A percentile compares a stretch with the other conserved stretches of the same genome.
Conservation (phyloP, 1,140 invertebrate genomes). For the Panagrolaimus sp. region DNA sequence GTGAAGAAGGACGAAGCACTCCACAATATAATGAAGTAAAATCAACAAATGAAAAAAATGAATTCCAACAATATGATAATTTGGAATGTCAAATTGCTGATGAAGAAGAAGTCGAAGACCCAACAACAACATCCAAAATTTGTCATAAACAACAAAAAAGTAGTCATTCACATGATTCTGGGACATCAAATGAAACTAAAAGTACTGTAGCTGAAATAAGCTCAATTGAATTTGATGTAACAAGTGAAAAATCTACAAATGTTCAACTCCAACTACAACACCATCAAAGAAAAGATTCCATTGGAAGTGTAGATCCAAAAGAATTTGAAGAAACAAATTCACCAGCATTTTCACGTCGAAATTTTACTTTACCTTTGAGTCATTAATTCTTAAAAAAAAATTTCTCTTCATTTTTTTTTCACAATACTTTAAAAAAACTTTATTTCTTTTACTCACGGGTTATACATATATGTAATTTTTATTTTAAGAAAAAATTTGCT, state of each 20-base stretch:
- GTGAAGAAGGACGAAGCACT: conserved; percentile 1
- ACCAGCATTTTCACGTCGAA: conserved; percentile 6
- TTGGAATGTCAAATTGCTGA: neutral
- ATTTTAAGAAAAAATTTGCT: no score
- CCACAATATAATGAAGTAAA: neutral
- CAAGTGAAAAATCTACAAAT: neutral
- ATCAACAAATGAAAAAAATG: neutral
- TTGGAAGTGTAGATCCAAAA: neutral
- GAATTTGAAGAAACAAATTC: conserved; percentile 11
- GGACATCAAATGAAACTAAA: neutral
- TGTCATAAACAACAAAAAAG: neutral
- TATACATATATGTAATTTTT: no score
- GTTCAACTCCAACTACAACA: neutral
- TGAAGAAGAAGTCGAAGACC: no score
- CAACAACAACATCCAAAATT: no score
- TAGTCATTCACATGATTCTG: conserved; percentile 11
- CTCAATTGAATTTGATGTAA: neutral
- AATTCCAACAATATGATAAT: conserved; percentile 11
- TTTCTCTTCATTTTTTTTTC: no score
- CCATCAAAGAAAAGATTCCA: neutral
- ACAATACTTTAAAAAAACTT: no score
- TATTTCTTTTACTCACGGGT: no score
- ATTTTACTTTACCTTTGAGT: conserved; percentile 1
- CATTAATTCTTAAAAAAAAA: no score
- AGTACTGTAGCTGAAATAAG: neutral